Conservation (phyloP, 2,113 vertebrate species). For the Leptocoma aspasia region DNA sequence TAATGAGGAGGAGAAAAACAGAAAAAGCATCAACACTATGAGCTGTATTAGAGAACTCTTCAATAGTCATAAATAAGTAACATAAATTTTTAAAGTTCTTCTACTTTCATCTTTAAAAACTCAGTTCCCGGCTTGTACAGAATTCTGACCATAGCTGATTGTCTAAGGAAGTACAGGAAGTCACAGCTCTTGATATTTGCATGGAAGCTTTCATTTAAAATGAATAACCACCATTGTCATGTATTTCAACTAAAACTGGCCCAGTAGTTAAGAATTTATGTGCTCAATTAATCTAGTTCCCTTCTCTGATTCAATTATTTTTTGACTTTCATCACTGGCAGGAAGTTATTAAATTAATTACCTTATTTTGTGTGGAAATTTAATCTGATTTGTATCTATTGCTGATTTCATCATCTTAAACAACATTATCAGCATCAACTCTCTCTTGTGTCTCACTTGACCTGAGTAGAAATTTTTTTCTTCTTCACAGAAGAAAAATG, state of each 20-base stretch:
- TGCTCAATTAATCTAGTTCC: background rate
- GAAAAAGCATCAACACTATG: background rate
- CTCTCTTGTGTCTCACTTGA: background rate
- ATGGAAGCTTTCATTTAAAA: background rate
- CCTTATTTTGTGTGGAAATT: background rate
- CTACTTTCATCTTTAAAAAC: background rate
- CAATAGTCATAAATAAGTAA: background rate
- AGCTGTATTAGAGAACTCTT: background rate
- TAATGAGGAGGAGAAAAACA: background rate
- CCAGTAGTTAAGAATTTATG: background rate
- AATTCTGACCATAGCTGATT: background rate
- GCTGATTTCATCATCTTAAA: background rate
- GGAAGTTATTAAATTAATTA: background rate
- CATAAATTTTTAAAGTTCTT: background rate
- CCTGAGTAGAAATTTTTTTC: accelerated
- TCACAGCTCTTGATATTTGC: background rate
- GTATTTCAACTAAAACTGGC: background rate
- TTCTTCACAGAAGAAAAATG: background rate
- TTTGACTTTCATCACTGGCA: background rate
- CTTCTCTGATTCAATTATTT: background rate
- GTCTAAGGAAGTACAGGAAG: background rate
- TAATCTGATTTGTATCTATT: background rate
- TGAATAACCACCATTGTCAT: background rate
- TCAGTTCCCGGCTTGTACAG: background rate
- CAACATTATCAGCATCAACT: background rate